Conservation (phyloP, 2,888 invertebrate species). For the Conistra vaccinii region DNA sequence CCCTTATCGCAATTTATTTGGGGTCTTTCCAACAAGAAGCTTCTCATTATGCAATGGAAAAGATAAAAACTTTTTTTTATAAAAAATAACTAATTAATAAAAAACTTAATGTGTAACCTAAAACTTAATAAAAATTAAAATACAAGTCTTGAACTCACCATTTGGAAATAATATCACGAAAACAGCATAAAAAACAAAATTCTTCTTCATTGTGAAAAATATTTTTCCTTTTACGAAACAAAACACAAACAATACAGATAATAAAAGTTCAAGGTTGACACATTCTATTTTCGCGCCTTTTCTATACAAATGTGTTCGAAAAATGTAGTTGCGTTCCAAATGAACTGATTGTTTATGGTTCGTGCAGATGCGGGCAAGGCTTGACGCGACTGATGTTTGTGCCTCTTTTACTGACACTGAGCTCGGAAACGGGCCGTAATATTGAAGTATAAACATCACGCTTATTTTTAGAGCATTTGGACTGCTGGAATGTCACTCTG, state of each 20-base stretch:
- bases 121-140: background rate
- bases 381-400: constrained; percentile 76
- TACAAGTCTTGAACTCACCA: constrained; percentile 67
- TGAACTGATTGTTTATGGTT: constrained; percentile 74
- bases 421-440: constrained; percentile 76
- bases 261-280: constrained; percentile 73
- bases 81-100: background rate
- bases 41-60: background rate
- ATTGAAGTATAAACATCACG: constrained; percentile 80
- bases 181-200: constrained; percentile 64
- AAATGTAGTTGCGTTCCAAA: constrained; percentile 72
- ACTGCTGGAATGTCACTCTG: constrained; percentile 74
- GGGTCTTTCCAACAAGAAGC: too few relatives aligned
- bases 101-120: background rate
- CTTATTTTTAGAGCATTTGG: constrained; percentile 81
- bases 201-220: constrained; percentile 56
- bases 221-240: constrained; percentile 56
- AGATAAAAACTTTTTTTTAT: background rate
- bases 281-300: constrained; percentile 77
- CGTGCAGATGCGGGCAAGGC: constrained; percentile 71
- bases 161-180: constrained; percentile 62
- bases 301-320: constrained; percentile 74
- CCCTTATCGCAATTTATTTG: too few relatives aligned
- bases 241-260: constrained; percentile 70
- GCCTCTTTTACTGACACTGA: constrained; percentile 76